Evolutionary conservation across 2,797 vertebrate genomes (phyloP), one percentile per base, ranked within the genome.

Genomic region (Urophycis tenuis): DNA sequence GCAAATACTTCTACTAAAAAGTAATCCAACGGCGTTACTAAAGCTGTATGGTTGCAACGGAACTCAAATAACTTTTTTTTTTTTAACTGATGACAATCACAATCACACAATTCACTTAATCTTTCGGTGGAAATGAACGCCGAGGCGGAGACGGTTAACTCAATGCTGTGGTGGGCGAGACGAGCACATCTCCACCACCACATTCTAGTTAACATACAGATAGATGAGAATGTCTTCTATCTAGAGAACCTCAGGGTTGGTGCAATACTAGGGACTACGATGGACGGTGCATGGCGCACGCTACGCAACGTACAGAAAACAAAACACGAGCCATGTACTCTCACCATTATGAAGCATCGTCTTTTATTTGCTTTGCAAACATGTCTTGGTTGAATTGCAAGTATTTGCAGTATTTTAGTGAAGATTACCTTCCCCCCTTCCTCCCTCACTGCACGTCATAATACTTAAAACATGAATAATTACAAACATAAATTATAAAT

Each of bases 301-400:
- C n/a, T n/a, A n/a, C n/a, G n/a, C n/a, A n/a, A n/a, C n/a, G 1
- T 53, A 12, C 6, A 22, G 22, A 39, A 39, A 53, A 60, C 7
- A 60, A 7, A n/a, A n/a, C 3, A 60, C 25, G 53, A 10, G 53
- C 53, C 22, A n/a, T 53, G 49, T 53, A n/a, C 49, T n/a, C 6
- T 60, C 53, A n/a, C 53, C 53, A 10, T 60, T 60, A 60, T 60
- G 53, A 60, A 60, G 53, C 41, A 78, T 79, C 25, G 22, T 84
- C 80, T 78, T 91, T 91, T 86, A 91, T 91, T 91, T 89, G 87
- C 84, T 88, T 91, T 85, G 84, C 85, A 91, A 90, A 88, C 82
- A 81, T 80, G 87, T 89, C 83, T 88, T 89, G 89, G 87, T 89
- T 88, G 88, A 87, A 85, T 78, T 88, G 79, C 85, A 89, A 88